These are phyloP conservation scores for Oceanodroma tethys DNA, from an alignment of 2,113 vertebrate genomes.

Conservation along the genomic window DNA sequence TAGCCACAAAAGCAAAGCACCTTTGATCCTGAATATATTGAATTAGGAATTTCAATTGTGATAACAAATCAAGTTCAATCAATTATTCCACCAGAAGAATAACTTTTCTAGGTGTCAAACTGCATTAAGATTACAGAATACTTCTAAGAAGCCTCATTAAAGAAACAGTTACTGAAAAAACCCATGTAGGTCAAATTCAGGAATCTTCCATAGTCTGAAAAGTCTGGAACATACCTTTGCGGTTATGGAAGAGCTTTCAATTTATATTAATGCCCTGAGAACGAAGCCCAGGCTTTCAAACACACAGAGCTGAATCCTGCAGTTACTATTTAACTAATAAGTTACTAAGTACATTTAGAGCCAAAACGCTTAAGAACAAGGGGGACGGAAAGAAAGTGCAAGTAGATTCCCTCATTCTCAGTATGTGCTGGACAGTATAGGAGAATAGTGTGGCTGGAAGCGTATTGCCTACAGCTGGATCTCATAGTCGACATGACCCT, in stretches of 20 bases:
- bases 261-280: not conserved
- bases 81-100: not conserved
- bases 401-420: not conserved
- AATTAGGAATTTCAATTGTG: constrained; percentile 14
- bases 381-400: not conserved
- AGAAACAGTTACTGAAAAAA: not conserved
- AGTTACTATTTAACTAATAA: not conserved
- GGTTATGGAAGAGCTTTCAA: not conserved
- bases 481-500: not conserved
- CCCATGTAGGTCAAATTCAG: not conserved
- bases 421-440: not conserved
- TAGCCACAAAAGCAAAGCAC: not conserved
- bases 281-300: not conserved
- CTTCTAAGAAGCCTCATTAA: not conserved
- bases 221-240: not conserved
- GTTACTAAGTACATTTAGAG: not conserved
- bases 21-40: not conserved
- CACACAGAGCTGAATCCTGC: not conserved
- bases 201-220: not conserved
- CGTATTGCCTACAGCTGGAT: not conserved
- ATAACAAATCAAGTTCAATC: not conserved
- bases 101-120: not conserved
- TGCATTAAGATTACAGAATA: not conserved
- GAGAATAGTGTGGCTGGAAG: not conserved
- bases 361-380: not conserved